Percentiles rank a stretch among this genome's conserved stretches.
Conservation (phyloP, 2,113 vertebrate genomes). For the Pseudopipra pipra region DNA sequence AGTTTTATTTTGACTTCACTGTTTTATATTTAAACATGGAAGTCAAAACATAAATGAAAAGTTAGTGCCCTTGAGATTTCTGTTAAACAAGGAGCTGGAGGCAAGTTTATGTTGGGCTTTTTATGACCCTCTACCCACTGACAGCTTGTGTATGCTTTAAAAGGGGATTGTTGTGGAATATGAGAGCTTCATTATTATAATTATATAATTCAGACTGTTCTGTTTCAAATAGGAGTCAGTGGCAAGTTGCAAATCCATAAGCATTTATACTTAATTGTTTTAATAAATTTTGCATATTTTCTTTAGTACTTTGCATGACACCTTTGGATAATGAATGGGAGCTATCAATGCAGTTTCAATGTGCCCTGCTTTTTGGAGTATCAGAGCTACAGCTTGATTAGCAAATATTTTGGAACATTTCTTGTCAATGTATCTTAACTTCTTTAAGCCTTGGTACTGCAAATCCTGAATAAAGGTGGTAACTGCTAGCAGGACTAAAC, state of each 20-base stretch:
- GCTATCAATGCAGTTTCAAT: background rate
- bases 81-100: slow-evolving; percentile 8
- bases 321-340: background rate
- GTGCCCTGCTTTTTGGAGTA: background rate
- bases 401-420: background rate
- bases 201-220: background rate
- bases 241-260: background rate
- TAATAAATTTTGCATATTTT: background rate
- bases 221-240: background rate
- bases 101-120: background rate
- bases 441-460: background rate
- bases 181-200: background rate
- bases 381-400: background rate
- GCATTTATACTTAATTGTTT: background rate
- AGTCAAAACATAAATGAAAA: slow-evolving; percentile 30
- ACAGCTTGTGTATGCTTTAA: background rate
- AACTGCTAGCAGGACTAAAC: background rate
- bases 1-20: slow-evolving; percentile 6
- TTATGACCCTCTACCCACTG: background rate
- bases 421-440: background rate
- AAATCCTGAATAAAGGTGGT: background rate
- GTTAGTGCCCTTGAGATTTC: slow-evolving; percentile 11
- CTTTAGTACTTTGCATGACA: background rate
- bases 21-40: background rate
- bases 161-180: background rate